Conservation (phyloP, 2,113 vertebrate species). For the Callionymus lyra region DNA sequence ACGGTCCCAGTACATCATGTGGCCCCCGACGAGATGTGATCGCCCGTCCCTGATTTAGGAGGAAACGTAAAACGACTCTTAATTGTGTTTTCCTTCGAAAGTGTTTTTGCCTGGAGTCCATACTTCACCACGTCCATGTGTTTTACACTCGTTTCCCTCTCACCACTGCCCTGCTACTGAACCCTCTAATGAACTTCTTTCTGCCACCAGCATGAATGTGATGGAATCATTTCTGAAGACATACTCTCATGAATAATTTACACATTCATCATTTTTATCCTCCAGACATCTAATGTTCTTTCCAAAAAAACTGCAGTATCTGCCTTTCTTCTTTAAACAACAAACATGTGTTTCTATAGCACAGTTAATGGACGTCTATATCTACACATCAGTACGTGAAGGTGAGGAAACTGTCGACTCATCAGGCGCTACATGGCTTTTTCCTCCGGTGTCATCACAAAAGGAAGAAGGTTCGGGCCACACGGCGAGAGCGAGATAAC, state of each 20-base stretch:
- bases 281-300: constrained; percentile 15
- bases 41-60: too few relatives aligned
- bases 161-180: constrained; percentile 4
- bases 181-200: constrained; percentile 8
- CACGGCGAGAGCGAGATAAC: background rate
- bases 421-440: background rate
- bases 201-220: constrained; percentile 21
- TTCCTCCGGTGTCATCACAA: background rate
- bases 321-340: background rate
- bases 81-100: constrained; percentile 10
- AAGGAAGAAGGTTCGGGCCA: background rate
- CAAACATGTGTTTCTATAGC: too few relatives aligned
- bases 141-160: constrained; percentile 9
- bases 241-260: constrained; percentile 32
- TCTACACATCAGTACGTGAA: too few relatives aligned
- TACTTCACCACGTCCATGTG: background rate
- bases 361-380: too few relatives aligned
- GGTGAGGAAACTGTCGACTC: too few relatives aligned
- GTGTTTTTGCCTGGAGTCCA: constrained; percentile 11
- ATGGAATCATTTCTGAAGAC: constrained; percentile 37
- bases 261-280: constrained; percentile 18
- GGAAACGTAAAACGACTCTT: background rate
- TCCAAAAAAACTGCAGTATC: background rate
- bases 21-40: too few relatives aligned
- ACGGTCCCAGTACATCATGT: too few relatives aligned